Percentiles rank a stretch among this genome's conserved stretches.
Evolutionary conservation across 2,888 invertebrate genomes (phyloP).

Genomic region (Vesta saturnalis): DNA sequence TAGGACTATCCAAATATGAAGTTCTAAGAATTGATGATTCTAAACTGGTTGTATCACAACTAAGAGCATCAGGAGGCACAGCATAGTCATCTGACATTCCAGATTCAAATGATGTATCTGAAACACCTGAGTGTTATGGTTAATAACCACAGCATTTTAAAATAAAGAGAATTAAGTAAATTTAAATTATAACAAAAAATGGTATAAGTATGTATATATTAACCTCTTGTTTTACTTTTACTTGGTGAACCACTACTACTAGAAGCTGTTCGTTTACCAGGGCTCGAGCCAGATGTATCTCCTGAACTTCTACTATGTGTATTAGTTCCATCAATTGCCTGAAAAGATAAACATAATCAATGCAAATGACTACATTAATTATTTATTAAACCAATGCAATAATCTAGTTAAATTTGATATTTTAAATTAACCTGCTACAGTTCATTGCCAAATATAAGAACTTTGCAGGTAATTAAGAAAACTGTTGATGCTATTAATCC

Average conservation of each 20-base stretch:
- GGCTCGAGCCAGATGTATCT: slow-evolving; percentile 85
- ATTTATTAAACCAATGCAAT: too few species aligned
- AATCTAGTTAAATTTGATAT: too few species aligned
- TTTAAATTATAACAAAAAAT: slow-evolving; percentile 35
- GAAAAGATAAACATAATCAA: slow-evolving; percentile 19
- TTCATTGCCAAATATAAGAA: too few species aligned
- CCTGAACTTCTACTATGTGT: slow-evolving; percentile 89
- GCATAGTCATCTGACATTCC: slow-evolving; percentile 97
- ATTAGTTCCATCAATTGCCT: slow-evolving; percentile 61
- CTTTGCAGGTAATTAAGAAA: too few species aligned
- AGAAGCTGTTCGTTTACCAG: slow-evolving; percentile 74
- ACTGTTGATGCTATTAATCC: too few species aligned
- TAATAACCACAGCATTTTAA: slow-evolving; percentile 44
- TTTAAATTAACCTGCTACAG: too few species aligned
- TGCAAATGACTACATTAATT: not conserved
- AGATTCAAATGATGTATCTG: slow-evolving; percentile 91
- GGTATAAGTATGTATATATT: slow-evolving; percentile 45
- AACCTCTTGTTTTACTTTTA: slow-evolving; percentile 85
- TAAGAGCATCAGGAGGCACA: slow-evolving; percentile 93
- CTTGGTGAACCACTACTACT: slow-evolving; percentile 83
- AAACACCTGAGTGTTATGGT: slow-evolving; percentile 64
- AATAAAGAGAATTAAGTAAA: slow-evolving; percentile 40
- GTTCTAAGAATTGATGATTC: slow-evolving; percentile 77
- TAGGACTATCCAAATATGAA: slow-evolving; percentile 67
- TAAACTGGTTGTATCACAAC: slow-evolving; percentile 80